Evolutionary conservation across 2,797 vertebrate species (phyloP).

Genomic region (Macropus fuliginosus): DNA sequence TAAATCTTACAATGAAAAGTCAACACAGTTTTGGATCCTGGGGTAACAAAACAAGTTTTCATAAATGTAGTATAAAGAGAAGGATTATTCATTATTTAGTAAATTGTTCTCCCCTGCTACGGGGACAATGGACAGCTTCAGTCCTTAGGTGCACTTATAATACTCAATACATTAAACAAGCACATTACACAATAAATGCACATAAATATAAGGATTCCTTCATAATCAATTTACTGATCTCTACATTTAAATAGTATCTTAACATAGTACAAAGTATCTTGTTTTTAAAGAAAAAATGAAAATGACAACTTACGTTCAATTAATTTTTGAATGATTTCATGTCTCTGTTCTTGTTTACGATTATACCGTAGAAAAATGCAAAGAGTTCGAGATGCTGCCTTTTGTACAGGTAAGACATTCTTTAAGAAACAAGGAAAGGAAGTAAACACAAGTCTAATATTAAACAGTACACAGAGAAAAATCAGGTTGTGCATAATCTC

Average conservation of each 20-base stretch:
- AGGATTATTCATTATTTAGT: too few relatives aligned
- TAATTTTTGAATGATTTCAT: conserved; percentile 94
- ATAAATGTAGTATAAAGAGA: neutral
- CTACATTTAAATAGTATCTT: neutral
- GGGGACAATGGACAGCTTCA: neutral
- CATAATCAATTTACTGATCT: neutral
- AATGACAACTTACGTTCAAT: conserved; percentile 90
- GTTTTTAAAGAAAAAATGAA: conserved; percentile 44
- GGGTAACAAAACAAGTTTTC: neutral
- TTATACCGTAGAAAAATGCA: conserved; percentile 95
- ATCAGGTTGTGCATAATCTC: neutral
- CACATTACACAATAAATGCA: neutral
- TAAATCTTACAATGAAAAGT: neutral
- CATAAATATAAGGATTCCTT: neutral
- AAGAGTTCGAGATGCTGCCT: conserved; percentile 93
- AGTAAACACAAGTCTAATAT: conserved; percentile 45
- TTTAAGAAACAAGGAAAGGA: conserved; percentile 82
- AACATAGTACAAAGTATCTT: conserved; percentile 40
- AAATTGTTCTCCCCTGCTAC: neutral
- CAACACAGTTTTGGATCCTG: neutral
- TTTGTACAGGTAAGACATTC: conserved; percentile 96
- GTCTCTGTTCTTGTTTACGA: conserved; percentile 95
- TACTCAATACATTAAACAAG: neutral
- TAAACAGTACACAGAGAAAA: neutral
- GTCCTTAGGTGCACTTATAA: neutral